phyloP scores from a whole-genome alignment of 2,797 vertebrate species.

The Percopsis omiscomaycus region DNA sequence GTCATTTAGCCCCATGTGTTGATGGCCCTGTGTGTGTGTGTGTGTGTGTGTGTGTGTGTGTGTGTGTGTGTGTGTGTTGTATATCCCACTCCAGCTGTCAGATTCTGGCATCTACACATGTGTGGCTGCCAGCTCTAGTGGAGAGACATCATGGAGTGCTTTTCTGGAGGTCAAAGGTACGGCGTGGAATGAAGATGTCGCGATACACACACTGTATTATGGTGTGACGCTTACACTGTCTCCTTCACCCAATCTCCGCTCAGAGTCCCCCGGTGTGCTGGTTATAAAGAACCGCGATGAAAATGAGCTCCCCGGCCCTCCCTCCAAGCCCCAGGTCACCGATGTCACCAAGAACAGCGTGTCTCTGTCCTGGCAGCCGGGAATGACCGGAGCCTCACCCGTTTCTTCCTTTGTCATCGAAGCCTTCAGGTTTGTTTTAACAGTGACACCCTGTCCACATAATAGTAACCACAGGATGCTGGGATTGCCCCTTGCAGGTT shows the following conservation, averaged over 20 bases:
- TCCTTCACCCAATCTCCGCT: neutral
- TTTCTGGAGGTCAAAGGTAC: constrained; percentile 95
- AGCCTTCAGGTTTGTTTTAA: constrained; percentile 88
- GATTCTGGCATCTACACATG: constrained; percentile 98
- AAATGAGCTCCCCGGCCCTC: constrained; percentile 91
- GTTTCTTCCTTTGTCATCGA: constrained; percentile 93
- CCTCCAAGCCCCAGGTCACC: constrained; percentile 96
- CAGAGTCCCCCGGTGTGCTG: constrained; percentile 84
- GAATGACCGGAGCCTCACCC: constrained; percentile 83
- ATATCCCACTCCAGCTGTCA: constrained; percentile 76
- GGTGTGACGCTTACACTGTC: neutral
- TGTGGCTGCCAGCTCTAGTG: constrained; percentile 96
- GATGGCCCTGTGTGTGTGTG: neutral
- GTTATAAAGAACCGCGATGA: constrained; percentile 87
- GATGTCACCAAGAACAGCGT: constrained; percentile 98
- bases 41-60: neutral
- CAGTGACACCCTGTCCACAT: neutral
- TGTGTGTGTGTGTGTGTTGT: constrained; percentile 19
- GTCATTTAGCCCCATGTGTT: constrained; percentile 18
- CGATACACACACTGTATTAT: neutral
- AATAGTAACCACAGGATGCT: neutral
- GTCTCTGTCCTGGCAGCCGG: constrained; percentile 94
- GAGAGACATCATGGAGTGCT: constrained; percentile 97
- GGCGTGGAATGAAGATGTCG: neutral
- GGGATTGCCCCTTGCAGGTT: too few relatives aligned